Evolutionary conservation across 2,888 invertebrate species (phyloP).

Genomic region (Rhogogaster chlorosoma): DNA sequence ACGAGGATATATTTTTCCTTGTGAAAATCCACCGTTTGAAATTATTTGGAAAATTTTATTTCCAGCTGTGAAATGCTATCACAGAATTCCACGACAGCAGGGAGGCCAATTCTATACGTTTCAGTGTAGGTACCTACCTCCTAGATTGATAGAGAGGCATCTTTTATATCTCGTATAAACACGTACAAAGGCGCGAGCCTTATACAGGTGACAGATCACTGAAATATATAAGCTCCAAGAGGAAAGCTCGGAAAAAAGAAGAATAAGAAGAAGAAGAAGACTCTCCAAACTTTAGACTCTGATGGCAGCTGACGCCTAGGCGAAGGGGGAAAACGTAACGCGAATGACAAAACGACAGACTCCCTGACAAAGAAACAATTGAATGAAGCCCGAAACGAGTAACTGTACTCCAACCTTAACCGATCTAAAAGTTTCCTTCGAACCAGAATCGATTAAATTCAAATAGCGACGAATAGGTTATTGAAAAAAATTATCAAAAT

Average conservation of each 20-base stretch:
- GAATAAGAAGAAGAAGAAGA: neutral
- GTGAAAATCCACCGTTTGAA: neutral
- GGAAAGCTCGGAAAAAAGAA: neutral
- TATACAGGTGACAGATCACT: neutral
- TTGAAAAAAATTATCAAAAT: too few species aligned
- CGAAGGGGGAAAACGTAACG: neutral
- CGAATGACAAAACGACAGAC: conserved; percentile 24
- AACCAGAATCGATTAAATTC: neutral
- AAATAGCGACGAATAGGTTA: neutral
- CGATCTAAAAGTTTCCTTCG: neutral
- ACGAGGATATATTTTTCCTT: neutral
- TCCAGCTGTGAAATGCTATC: neutral
- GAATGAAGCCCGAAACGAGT: neutral
- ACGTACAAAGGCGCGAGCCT: neutral
- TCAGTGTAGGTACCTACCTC: neutral
- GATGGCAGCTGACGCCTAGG: neutral
- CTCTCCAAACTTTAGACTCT: neutral
- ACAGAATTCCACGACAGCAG: neutral
- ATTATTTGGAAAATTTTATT: neutral
- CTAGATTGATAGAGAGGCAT: neutral
- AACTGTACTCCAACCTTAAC: neutral
- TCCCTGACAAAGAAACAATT: conserved; percentile 17
- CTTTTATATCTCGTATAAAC: neutral
- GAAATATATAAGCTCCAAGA: neutral
- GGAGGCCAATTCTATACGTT: neutral